These are phyloP conservation scores for Stomatorhinus walkeri DNA, from an alignment of 2,797 vertebrate genomes.

Conservation along the genomic window DNA sequence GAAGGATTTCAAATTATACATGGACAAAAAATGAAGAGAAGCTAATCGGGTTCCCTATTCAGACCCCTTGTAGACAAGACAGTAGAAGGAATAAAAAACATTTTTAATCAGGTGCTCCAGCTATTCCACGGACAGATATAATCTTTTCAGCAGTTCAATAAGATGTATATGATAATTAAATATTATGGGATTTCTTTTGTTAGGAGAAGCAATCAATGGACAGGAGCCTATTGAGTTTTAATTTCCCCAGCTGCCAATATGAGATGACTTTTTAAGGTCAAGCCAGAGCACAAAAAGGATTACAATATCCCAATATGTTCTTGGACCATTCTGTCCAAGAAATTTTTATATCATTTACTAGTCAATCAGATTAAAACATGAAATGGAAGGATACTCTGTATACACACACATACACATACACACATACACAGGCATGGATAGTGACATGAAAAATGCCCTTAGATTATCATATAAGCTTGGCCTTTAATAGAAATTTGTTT, in stretches of 20 bases:
- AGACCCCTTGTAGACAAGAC: neutral
- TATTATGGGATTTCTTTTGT: slow-evolving; percentile 17
- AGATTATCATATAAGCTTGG: neutral
- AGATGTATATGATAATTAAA: slow-evolving; percentile 19
- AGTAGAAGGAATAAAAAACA: neutral
- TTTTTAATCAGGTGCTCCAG: neutral
- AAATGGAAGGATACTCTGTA: neutral
- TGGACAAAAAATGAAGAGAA: neutral
- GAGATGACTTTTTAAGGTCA: slow-evolving; percentile 27
- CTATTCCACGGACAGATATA: neutral
- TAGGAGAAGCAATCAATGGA: slow-evolving; percentile 20
- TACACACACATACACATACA: neutral
- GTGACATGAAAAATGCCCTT: neutral
- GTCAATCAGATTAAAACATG: neutral
- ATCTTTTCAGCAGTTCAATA: slow-evolving; percentile 12
- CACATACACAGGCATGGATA: neutral
- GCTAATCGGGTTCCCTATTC: neutral
- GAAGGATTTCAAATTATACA: neutral
- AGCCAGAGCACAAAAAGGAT: slow-evolving; percentile 26
- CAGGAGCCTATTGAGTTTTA: slow-evolving; percentile 20
- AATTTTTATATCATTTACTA: neutral
- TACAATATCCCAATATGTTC: slow-evolving; percentile 15
- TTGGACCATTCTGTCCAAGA: neutral
- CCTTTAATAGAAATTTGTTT: neutral
- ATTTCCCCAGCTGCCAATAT: slow-evolving; percentile 24